Base-by-base conservation (phyloP, 2,888 invertebrate species). In the Dicyrtomina minuta region DNA sequence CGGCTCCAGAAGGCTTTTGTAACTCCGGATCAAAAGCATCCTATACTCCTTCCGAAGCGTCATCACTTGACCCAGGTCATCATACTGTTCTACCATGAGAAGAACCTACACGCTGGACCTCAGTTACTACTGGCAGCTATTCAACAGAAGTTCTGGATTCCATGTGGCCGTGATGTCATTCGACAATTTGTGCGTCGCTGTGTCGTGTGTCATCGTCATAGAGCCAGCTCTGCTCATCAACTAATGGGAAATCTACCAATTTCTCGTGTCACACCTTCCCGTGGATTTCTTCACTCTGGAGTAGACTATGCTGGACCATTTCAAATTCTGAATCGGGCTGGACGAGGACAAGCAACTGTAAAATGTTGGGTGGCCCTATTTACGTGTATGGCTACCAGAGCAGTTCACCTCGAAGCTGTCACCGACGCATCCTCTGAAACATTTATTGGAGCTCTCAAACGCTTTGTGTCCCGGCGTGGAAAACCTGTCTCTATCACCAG, bases 301-400 rank as follows among this genome's bases (percentile, higher is more conserved):
- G 56, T 81, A 0, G 82, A 82, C 59, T 80, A 77, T 17, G 79
- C 78, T 39, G 80, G 81, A 8, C 81, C 81, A 0, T 76, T 78
- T 17, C 70, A n/a, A n/a, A n/a, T 81, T 0, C 72, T 74, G 26
- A 77, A 79, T 15, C 72, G 71, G 10, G 68, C 70, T 2, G 64
- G 75, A n/a, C 33, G 33, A 8, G 33, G 4, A 5, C 33, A 8
- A 33, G 3, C 4, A 5, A 41, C 72, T 72, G 15, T 59, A 75
- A 1, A 80, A 81, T 61, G 74, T 75, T 80, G 78, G 20, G 74
- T 80, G 10, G 79, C 74, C 5, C 65, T 81, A 5, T 81, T 80
- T 67, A 76, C 78, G 1, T 81, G 81, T 60, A 73, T 80, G 22
- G 60, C 72, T 2, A 79, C 79, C 41, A 76, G 79, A 56, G 80